Evolutionary conservation across 1,140 invertebrate species (phyloP).

Genomic region (Berghia stephanieae): DNA sequence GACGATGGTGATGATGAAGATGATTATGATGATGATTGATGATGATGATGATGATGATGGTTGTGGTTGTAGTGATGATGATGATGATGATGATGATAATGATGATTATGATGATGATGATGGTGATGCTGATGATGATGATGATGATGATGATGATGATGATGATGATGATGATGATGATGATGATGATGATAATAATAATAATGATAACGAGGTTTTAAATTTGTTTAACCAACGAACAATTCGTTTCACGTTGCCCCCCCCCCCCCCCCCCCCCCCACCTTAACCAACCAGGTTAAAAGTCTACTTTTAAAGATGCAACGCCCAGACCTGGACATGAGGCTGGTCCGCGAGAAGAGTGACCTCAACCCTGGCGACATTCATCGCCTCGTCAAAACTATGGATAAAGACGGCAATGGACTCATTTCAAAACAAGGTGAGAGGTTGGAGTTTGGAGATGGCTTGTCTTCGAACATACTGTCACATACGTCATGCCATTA

Average conservation of each 20-base stretch:
- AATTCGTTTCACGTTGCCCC: too few species aligned
- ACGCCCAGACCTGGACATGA: slow-evolving; percentile 8
- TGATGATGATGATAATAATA: slow-evolving; percentile 1
- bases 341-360: slow-evolving; percentile 27
- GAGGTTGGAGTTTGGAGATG: not conserved
- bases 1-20: too few species aligned
- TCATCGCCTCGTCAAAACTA: not conserved
- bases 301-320: slow-evolving; percentile 17
- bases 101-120: too few species aligned
- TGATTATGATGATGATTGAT: too few species aligned
- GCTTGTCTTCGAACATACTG: not conserved
- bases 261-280: too few species aligned
- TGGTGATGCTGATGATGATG: too few species aligned
- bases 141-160: not conserved
- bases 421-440: slow-evolving; percentile 17
- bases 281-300: too few species aligned
- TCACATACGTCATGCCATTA: not conserved
- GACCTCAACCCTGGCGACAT: slow-evolving; percentile 13
- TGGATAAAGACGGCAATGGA: slow-evolving; percentile 14
- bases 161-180: not conserved
- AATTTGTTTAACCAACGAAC: too few species aligned
- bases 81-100: too few species aligned
- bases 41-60: too few species aligned
- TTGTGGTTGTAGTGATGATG: too few species aligned
- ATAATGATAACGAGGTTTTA: slow-evolving; percentile 1